Evolutionary conservation across 2,888 invertebrate species (phyloP).

Genomic region (Deroplatys truncata): DNA sequence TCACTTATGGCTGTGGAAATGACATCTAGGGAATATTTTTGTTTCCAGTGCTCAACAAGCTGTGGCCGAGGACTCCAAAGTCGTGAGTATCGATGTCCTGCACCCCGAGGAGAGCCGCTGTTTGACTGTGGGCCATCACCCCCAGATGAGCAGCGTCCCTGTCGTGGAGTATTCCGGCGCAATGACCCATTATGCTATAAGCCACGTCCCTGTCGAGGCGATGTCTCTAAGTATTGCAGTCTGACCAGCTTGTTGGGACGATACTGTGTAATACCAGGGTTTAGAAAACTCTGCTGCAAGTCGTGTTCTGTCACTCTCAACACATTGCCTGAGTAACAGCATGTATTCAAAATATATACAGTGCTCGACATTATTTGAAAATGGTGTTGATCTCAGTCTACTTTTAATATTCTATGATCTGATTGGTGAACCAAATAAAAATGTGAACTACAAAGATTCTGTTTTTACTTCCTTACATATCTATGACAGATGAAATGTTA

Average conservation of each 20-base stretch:
- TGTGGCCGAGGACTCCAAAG: conserved; percentile 57
- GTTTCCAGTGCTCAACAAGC: conserved; percentile 56
- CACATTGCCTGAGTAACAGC: neutral
- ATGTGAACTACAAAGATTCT: neutral
- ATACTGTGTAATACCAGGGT: conserved; percentile 56
- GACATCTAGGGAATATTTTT: neutral
- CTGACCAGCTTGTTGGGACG: conserved; percentile 45
- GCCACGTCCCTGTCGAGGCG: conserved; percentile 38
- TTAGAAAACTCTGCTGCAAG: conserved; percentile 55
- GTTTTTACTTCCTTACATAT: too few relatives aligned
- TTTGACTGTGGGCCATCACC: conserved; percentile 54
- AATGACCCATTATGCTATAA: conserved; percentile 39
- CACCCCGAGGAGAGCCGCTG: conserved; percentile 45
- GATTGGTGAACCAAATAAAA: neutral
- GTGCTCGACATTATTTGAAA: too few relatives aligned
- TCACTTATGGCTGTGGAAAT: too few relatives aligned
- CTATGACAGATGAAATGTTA: too few relatives aligned
- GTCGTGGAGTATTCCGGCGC: conserved; percentile 40
- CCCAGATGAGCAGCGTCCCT: conserved; percentile 50
- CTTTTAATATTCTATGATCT: neutral
- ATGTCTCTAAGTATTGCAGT: conserved; percentile 51
- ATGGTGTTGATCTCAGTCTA: neutral
- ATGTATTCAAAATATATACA: too few relatives aligned
- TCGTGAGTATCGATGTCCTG: conserved; percentile 53
- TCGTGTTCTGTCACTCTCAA: neutral